These are phyloP conservation scores for Cheilosia soror DNA, from an alignment of 2,888 invertebrate species.

Conservation along the genomic window DNA sequence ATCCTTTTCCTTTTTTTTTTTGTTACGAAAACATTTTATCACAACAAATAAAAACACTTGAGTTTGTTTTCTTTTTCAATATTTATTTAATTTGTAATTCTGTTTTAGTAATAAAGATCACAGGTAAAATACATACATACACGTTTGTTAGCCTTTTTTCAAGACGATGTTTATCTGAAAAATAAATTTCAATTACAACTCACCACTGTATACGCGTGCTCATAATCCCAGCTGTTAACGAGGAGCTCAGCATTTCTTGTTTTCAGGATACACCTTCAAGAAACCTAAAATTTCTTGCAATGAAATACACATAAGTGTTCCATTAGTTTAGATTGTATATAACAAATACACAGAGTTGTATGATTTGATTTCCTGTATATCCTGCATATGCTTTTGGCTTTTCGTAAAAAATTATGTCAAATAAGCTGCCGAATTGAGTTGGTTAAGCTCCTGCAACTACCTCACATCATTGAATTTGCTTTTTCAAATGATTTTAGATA, in stretches of 20 bases:
- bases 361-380: conserved; percentile 69
- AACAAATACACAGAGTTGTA: conserved; percentile 24
- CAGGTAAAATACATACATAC: no score
- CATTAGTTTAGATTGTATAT: conserved; percentile 55
- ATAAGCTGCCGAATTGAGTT: conserved; percentile 61
- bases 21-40: no score
- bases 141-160: no score
- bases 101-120: no score
- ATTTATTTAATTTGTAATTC: no score
- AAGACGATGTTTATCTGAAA: background rate
- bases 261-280: background rate
- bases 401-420: conserved; percentile 31
- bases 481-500: conserved; percentile 43
- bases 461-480: conserved; percentile 58
- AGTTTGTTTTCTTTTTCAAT: no score
- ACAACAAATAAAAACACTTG: no score
- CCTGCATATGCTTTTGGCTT: conserved; percentile 48
- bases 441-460: conserved; percentile 73
- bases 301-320: conserved; percentile 57
- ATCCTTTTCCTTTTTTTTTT: no score
- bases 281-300: conserved; percentile 56
- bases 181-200: conserved; percentile 7
- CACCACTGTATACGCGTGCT: background rate
- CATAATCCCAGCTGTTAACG: background rate
- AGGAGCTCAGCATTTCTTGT: background rate